phyloP scores from a whole-genome alignment of 2,113 vertebrate species.

The Sciurus niger region DNA sequence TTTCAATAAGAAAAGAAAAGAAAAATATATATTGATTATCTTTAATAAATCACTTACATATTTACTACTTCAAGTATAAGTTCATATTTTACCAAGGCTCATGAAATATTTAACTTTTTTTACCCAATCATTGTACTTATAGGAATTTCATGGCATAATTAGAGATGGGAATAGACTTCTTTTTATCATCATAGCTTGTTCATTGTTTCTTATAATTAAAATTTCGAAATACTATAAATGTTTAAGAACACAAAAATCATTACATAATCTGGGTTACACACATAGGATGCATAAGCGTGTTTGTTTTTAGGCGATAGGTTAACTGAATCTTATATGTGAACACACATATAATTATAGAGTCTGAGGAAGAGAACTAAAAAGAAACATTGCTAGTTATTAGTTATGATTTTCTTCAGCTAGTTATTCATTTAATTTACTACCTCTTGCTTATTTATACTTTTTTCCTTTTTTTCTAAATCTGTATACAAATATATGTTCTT shows the following conservation, averaged over 20 bases:
- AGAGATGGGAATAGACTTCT: not conserved
- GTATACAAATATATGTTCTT: not conserved
- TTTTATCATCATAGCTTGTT: slow-evolving; percentile 13
- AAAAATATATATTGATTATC: not conserved
- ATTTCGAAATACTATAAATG: slow-evolving; percentile 10
- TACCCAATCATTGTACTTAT: not conserved
- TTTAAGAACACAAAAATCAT: not conserved
- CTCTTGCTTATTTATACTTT: slow-evolving; percentile 28
- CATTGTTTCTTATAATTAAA: slow-evolving; percentile 30
- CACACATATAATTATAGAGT: not conserved
- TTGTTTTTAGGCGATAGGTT: not conserved
- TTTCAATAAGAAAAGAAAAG: slow-evolving; percentile 2
- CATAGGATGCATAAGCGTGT: not conserved
- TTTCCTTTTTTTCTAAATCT: not conserved
- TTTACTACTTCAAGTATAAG: not conserved
- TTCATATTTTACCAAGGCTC: not conserved
- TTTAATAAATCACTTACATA: not conserved
- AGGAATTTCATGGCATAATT: slow-evolving; percentile 8
- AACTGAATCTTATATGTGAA: not conserved
- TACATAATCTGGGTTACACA: not conserved
- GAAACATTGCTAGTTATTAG: not conserved
- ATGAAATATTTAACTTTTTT: slow-evolving; percentile 16
- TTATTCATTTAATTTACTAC: not conserved
- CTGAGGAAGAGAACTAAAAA: not conserved
- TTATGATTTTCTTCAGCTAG: not conserved